Evolutionary conservation across 2,888 invertebrate species (phyloP).

Genomic region (Aporophyla lueneburgensis): DNA sequence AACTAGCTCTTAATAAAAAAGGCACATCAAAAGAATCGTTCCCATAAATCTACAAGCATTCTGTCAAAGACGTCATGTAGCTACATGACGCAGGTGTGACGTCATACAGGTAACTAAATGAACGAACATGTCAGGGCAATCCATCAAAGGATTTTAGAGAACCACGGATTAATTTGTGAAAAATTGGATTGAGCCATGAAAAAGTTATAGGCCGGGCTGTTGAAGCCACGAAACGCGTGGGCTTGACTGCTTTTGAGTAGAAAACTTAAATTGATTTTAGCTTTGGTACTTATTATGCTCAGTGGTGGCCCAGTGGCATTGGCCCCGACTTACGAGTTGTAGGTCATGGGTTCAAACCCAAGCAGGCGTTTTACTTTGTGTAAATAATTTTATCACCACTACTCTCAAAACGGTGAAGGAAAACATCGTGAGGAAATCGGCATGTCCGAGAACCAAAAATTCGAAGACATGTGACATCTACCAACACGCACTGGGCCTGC

Average conservation of each 20-base stretch:
- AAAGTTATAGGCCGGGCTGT: conserved; percentile 51
- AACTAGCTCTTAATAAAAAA: conserved; percentile 11
- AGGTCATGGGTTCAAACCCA: too few relatives aligned
- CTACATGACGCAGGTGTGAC: conserved; percentile 27
- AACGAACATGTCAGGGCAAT: conserved; percentile 47
- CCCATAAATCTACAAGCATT: not conserved
- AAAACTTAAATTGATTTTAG: not conserved
- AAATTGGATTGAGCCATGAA: conserved; percentile 65
- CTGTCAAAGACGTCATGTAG: conserved; percentile 18
- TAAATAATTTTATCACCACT: too few relatives aligned
- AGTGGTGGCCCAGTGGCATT: too few relatives aligned
- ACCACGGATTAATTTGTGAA: conserved; percentile 62
- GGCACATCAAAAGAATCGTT: not conserved
- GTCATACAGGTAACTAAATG: conserved; percentile 45
- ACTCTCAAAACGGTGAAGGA: too few relatives aligned
- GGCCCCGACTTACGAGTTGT: too few relatives aligned
- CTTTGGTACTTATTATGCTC: not conserved
- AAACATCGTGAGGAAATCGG: too few relatives aligned
- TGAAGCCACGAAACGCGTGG: conserved; percentile 24
- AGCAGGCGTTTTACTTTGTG: too few relatives aligned
- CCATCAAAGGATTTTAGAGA: conserved; percentile 59
- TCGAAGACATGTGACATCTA: too few relatives aligned
- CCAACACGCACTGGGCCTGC: too few relatives aligned
- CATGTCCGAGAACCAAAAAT: too few relatives aligned
- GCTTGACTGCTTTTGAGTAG: not conserved